Conservation (phyloP, 2,888 invertebrate species). For the Pseudoips prasinana region DNA sequence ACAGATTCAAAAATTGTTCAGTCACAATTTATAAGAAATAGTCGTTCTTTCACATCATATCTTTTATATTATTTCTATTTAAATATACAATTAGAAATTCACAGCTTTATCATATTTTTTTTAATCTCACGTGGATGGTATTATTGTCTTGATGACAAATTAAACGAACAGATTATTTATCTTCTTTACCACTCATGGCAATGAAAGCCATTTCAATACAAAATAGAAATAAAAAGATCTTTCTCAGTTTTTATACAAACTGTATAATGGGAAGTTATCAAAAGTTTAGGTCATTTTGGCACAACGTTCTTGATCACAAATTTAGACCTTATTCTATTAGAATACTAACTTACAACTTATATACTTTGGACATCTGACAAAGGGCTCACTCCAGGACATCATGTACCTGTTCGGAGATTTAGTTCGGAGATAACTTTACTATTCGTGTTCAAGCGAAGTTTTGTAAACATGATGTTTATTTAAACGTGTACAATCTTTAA, state of each 20-base stretch:
- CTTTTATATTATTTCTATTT: slow-evolving; percentile 32
- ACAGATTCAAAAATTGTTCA: slow-evolving; percentile 74
- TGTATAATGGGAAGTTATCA: slow-evolving; percentile 21
- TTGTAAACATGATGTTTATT: too few species aligned
- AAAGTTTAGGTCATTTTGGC: slow-evolving; percentile 37
- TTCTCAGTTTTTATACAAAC: slow-evolving; percentile 22
- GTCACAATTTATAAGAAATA: slow-evolving; percentile 73
- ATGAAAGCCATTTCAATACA: slow-evolving; percentile 18
- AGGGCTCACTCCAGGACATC: too few species aligned
- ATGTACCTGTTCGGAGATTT: too few species aligned
- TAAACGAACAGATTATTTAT: slow-evolving; percentile 11
- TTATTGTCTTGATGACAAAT: slow-evolving; percentile 46
- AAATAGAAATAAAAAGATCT: slow-evolving; percentile 22
- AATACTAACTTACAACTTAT: too few species aligned
- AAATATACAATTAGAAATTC: slow-evolving; percentile 48
- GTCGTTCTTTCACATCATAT: slow-evolving; percentile 44
- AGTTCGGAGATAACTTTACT: too few species aligned
- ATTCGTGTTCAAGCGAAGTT: too few species aligned
- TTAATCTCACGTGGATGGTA: slow-evolving; percentile 35
- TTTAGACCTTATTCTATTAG: slow-evolving; percentile 25
- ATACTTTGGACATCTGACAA: too few species aligned
- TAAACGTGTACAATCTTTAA: too few species aligned
- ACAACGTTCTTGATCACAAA: slow-evolving; percentile 28
- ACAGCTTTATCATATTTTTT: slow-evolving; percentile 36
- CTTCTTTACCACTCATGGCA: slow-evolving; percentile 11